phyloP scores from a whole-genome alignment of 2,113 vertebrate genomes.

The Dasyprocta punctata region DNA sequence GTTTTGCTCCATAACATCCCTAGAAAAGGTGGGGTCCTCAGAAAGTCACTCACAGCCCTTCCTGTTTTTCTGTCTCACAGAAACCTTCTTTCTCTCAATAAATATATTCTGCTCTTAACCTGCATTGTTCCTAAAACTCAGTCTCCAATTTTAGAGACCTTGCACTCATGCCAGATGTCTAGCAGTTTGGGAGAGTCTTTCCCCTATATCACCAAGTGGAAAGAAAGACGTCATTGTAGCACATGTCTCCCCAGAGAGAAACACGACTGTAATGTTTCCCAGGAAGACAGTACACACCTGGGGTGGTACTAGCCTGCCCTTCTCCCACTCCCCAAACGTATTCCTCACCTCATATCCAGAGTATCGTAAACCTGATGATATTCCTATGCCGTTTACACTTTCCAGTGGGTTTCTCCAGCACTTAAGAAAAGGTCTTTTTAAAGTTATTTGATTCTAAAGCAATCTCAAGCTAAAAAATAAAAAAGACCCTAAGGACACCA shows the following conservation, averaged over 20 bases:
- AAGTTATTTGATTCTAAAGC: neutral
- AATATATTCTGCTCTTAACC: no score
- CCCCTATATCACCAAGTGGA: no score
- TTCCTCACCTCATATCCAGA: neutral
- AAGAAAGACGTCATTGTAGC: neutral
- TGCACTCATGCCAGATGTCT: no score
- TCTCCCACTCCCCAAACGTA: neutral
- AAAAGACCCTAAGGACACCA: neutral
- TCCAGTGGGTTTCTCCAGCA: neutral
- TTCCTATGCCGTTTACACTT: neutral
- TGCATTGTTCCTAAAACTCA: no score
- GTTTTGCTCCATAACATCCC: no score
- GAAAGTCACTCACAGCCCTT: no score
- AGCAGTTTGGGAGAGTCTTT: no score
- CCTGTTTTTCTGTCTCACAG: no score
- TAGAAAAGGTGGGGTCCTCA: no score
- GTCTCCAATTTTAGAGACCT: no score
- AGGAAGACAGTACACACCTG: neutral
- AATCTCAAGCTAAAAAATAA: neutral
- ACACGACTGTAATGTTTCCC: neutral
- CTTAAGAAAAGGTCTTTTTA: neutral
- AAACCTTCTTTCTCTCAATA: no score
- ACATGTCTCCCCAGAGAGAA: neutral
- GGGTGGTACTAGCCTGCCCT: no score
- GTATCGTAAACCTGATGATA: neutral